phyloP scores from a whole-genome alignment of 1,140 invertebrate genomes.

The Drosophila mojavensis region DNA sequence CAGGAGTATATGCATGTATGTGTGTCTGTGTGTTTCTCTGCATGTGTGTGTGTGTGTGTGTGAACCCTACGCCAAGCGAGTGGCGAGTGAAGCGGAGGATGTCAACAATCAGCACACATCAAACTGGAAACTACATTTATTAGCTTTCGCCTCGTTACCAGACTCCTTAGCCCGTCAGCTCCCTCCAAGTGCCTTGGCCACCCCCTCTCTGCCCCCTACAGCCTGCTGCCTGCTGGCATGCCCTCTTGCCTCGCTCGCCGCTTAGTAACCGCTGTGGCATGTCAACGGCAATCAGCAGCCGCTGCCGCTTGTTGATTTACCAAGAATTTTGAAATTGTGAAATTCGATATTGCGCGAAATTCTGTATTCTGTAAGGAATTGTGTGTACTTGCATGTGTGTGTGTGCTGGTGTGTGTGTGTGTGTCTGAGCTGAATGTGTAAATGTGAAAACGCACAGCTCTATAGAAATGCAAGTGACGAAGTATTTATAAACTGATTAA shows the following conservation, averaged over 20 bases:
- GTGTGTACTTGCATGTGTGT: slow-evolving; percentile 17
- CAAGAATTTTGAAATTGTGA: slow-evolving; percentile 60
- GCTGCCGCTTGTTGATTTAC: slow-evolving; percentile 39
- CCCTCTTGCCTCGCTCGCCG: background rate
- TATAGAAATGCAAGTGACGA: slow-evolving; percentile 74
- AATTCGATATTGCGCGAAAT: slow-evolving; percentile 63
- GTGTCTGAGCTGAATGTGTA: background rate
- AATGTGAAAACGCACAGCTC: slow-evolving; percentile 11
- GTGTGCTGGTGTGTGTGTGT: background rate
- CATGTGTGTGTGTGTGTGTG: background rate
- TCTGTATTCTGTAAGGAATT: slow-evolving; percentile 46
- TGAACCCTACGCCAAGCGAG: background rate
- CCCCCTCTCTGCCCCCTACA: too few relatives aligned
- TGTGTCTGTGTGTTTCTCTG: background rate
- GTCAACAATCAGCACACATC: slow-evolving; percentile 35
- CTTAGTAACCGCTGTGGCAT: slow-evolving; percentile 17
- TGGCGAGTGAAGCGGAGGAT: too few relatives aligned
- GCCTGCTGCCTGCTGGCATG: background rate
- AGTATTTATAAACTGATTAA: slow-evolving; percentile 81
- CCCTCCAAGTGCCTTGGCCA: background rate
- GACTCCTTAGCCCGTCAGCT: background rate
- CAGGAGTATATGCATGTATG: background rate
- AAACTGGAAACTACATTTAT: slow-evolving; percentile 70
- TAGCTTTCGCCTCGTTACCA: slow-evolving; percentile 50
- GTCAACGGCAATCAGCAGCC: slow-evolving; percentile 51